Evolutionary conservation across 2,113 vertebrate species (phyloP).

Genomic region (Herpetotheres cachinnans): DNA sequence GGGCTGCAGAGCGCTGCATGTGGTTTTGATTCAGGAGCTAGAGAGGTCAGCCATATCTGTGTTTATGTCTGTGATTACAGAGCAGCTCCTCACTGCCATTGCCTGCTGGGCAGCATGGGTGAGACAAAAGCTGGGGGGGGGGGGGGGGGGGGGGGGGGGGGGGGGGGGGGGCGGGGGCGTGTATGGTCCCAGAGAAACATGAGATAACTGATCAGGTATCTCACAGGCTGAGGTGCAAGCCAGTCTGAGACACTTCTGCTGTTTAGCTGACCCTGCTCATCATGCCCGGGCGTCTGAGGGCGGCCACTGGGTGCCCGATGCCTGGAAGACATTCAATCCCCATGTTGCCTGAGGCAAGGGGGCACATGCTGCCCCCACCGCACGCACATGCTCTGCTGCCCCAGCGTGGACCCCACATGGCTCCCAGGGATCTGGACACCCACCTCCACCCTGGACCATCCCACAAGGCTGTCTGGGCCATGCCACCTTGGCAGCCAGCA

Average conservation of each 20-base stretch:
- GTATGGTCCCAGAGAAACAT: background rate
- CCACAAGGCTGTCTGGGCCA: background rate
- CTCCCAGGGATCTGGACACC: accelerated
- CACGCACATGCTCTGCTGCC: accelerated
- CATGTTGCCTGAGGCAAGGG: accelerated
- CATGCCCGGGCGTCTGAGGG: accelerated
- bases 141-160: too few relatives aligned
- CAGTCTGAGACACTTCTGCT: background rate
- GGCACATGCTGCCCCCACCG: accelerated
- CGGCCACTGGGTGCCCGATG: accelerated
- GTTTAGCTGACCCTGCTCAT: background rate
- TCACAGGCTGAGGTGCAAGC: background rate
- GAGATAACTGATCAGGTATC: background rate
- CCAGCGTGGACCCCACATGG: accelerated
- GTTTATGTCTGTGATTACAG: background rate
- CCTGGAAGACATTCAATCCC: background rate
- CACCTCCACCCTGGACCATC: accelerated
- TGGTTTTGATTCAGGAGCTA: background rate
- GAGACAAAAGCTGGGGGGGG: background rate
- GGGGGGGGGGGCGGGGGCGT: too few relatives aligned
- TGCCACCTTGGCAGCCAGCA: accelerated
- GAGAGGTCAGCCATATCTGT: background rate
- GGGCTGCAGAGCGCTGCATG: background rate
- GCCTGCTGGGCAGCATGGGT: accelerated
- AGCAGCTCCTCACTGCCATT: background rate